Base-by-base conservation (phyloP, 2,888 invertebrate genomes). In the Urechis unicinctus region DNA sequence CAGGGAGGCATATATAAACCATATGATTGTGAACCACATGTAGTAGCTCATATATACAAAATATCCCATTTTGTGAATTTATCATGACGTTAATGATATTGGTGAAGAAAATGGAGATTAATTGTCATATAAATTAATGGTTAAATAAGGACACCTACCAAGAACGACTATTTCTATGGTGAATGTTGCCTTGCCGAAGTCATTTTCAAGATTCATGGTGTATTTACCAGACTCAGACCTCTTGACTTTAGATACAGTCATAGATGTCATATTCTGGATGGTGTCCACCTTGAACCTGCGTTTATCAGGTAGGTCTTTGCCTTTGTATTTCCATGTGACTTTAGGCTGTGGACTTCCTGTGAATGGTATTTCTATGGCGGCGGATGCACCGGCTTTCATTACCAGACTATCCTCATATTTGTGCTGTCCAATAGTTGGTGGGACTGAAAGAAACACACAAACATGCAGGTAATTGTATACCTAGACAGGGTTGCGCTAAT, bases 111-210 rank as follows among this genome's bases (percentile, higher is more conserved):
- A n/a, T n/a, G n/a, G n/a, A n/a, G n/a, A n/a, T n/a, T n/a, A n/a
- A n/a, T n/a, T n/a, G n/a, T n/a, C n/a, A n/a, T n/a, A n/a, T n/a
- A n/a, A n/a, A n/a, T n/a, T n/a, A n/a, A n/a, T n/a, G n/a, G n/a
- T n/a, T n/a, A n/a, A 36, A 13, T 21, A 26, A 21, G 26, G 6
- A 89, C 21, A 89, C 82, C 64, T 84, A 84, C 75, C 86, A 87
- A 56, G 56, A 22, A 62, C 61, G 24, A 47, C 56, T 26, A 61
- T 55, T 28, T 57, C 55, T 43, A 60, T 47, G 44, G 50, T 64
- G 50, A 55, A 50, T 1, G 43, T 52, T 45, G 47, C 46, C 29
- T 57, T 56, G 44, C 59, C 64, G 47, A 58, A 52, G 29, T 61
- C 63, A 49, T 64, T 65, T 47, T 54, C 52, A 28, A 65, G 36